Evolutionary conservation across 2,113 vertebrate species (phyloP).

Genomic region (Lycaon pictus): DNA sequence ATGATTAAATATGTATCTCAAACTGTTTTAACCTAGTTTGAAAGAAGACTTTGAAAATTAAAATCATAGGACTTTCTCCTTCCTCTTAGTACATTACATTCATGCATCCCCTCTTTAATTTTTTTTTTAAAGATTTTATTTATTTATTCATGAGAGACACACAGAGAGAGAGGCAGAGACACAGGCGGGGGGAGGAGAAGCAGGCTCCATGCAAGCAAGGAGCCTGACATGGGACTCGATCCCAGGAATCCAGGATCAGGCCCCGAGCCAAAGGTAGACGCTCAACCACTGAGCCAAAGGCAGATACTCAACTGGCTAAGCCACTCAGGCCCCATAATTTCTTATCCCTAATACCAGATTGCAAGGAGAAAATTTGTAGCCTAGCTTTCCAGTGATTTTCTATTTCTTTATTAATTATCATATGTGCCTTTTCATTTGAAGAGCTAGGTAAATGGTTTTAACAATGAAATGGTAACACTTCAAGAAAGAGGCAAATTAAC

Average conservation of each 20-base stretch:
- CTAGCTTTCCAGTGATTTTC: background rate
- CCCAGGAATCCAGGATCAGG: too few relatives aligned
- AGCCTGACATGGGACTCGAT: too few relatives aligned
- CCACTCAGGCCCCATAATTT: too few relatives aligned
- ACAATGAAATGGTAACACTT: slow-evolving; percentile 48
- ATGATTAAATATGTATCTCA: slow-evolving; percentile 32
- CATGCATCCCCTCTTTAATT: background rate
- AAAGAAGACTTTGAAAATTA: background rate
- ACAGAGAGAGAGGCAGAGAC: too few relatives aligned
- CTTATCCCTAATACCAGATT: background rate
- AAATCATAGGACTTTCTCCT: background rate
- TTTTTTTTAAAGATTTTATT: background rate
- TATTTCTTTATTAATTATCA: slow-evolving; percentile 57
- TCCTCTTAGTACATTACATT: background rate
- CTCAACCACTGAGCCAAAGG: too few relatives aligned
- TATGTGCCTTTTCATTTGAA: slow-evolving; percentile 39
- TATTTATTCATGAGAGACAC: too few relatives aligned
- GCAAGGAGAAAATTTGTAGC: slow-evolving; percentile 24
- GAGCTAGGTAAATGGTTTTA: slow-evolving; percentile 25
- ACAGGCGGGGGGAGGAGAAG: too few relatives aligned
- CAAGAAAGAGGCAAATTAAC: slow-evolving; percentile 46
- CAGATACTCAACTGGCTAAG: too few relatives aligned
- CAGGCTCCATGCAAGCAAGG: too few relatives aligned
- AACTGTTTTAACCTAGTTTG: slow-evolving; percentile 37
- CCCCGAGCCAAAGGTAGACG: too few relatives aligned